Base-by-base conservation (phyloP, 2,888 invertebrate species). In the Eilema griseolum region DNA sequence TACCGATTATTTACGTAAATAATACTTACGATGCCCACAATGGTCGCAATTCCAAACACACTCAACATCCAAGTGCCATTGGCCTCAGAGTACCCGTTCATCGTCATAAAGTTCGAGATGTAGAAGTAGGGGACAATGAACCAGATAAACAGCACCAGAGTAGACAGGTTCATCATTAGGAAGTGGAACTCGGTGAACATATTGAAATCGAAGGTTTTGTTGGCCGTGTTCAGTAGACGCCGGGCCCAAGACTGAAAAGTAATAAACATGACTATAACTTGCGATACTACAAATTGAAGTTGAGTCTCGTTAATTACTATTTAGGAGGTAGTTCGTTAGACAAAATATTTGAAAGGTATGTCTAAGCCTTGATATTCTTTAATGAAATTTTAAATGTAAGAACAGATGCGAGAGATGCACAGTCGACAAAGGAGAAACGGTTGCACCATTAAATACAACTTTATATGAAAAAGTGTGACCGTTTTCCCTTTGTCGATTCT, bases 51-150 rank as follows among this genome's bases (percentile, higher is more conserved):
- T 71, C 99, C 99, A 80, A 99, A 98, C 56, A 97, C 96, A 67
- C 99, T 98, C 82, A 99, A 96, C 83, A 99, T 96, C 83, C 96
- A 96, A 16, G 98, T 97, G 12, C 97, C 97, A 67, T 97, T 96
- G 0, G 96, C 94, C 82, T 97, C 97, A 3, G 96, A 96, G 81
- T 97, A 96, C 14, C 96, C 96, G 69, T 84, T 90, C 76, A 86
- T 87, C 52, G 95, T 95, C 94, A 98, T 97, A 88, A 98, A 97
- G 84, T 98, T 98, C 52, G 98, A 97, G 77, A 99, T 96, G 92
- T 98, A 99, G 89, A 99, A 98, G 93, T 99, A 99, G 57, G 99
- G 99, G 74, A 99, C 98, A 86, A 99, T 99, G 90, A 98, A 98
- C 98, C 98, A 99, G 85, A 97, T 97, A 92, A 99, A 99, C 67